Evolutionary conservation across 2,113 vertebrate genomes (phyloP).

Genomic region (Chamaetylas fuelleborni): DNA sequence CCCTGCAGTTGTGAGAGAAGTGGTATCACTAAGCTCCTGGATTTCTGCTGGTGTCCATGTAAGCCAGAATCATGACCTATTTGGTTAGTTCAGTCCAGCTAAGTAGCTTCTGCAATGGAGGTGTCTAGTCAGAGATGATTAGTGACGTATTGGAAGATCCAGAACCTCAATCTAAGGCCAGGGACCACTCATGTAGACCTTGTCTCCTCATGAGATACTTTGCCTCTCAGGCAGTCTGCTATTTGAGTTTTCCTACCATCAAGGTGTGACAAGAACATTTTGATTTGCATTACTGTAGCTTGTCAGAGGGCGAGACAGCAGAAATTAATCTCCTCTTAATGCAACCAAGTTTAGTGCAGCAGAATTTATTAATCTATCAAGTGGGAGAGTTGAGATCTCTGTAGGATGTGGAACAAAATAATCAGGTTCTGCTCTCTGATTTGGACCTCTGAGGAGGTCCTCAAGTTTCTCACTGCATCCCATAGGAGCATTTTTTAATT

Average conservation of each 20-base stretch:
- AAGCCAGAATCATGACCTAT: not conserved
- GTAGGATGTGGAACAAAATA: not conserved
- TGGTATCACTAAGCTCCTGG: not conserved
- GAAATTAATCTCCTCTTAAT: not conserved
- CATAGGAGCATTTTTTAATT: not conserved
- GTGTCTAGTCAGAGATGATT: not conserved
- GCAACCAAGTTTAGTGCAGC: not conserved
- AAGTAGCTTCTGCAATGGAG: not conserved
- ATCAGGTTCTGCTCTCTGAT: not conserved
- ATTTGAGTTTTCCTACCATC: not conserved
- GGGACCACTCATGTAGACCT: not conserved
- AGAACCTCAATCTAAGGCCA: not conserved
- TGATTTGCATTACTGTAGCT: not conserved
- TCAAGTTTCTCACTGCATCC: not conserved
- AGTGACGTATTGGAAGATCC: not conserved
- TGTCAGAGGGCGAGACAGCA: not conserved
- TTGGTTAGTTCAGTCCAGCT: not conserved
- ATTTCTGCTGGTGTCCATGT: not conserved
- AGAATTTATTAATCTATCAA: not conserved
- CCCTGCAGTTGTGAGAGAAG: accelerated
- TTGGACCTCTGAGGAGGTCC: not conserved
- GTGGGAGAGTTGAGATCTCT: not conserved
- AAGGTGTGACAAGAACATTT: not conserved
- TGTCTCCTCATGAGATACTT: not conserved
- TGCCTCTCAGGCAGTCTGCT: not conserved